phyloP scores from a whole-genome alignment of 1,140 invertebrate species.

The Ooceraea biroi region DNA sequence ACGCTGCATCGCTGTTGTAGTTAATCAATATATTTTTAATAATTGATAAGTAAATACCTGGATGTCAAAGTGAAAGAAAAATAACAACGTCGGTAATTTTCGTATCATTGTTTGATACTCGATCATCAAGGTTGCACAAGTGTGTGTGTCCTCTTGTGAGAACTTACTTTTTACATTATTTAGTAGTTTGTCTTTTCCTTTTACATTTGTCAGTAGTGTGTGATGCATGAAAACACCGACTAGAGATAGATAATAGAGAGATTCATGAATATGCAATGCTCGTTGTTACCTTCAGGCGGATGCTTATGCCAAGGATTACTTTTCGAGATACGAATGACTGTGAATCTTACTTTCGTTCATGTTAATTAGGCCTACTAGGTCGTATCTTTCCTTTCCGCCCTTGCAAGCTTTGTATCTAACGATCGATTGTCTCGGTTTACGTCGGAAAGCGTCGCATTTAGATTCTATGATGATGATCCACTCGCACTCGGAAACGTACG shows the following conservation, averaged over 20 bases:
- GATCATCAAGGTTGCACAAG: background rate
- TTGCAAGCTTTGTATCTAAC: slow-evolving; percentile 31
- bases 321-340: slow-evolving; percentile 35
- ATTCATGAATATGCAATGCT: slow-evolving; percentile 50
- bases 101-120: background rate
- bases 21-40: slow-evolving; percentile 4
- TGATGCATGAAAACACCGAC: slow-evolving; percentile 1
- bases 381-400: background rate
- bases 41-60: background rate
- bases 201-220: background rate
- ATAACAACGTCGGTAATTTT: background rate
- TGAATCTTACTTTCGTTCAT: slow-evolving; percentile 34
- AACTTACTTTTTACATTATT: slow-evolving; percentile 12
- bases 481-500: slow-evolving; percentile 42
- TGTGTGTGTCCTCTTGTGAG: background rate
- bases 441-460: background rate
- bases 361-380: slow-evolving; percentile 17
- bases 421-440: slow-evolving; percentile 34
- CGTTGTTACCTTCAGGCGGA: slow-evolving; percentile 1
- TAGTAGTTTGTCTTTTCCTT: background rate
- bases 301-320: background rate
- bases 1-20: slow-evolving; percentile 3
- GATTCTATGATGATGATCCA: slow-evolving; percentile 2
- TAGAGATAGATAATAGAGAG: slow-evolving; percentile 15
- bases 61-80: background rate